A percentile compares a stretch with the other conserved stretches of the same genome.
phyloP scores from a whole-genome alignment of 92 coral and sea anemone species.

The Isaurus tuberculatus region DNA sequence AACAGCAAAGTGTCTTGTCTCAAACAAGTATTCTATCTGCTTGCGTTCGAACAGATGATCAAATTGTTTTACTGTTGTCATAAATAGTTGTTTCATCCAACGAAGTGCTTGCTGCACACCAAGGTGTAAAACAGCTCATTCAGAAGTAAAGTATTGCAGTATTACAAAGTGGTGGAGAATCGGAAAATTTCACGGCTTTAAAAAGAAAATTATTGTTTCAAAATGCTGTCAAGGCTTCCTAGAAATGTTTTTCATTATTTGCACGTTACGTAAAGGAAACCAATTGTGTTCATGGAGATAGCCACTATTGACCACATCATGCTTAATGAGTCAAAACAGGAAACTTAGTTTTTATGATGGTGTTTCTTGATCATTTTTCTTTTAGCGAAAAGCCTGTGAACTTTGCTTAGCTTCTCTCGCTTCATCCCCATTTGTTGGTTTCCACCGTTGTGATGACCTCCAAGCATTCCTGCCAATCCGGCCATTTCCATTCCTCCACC shows the following conservation, averaged over 20 bases:
- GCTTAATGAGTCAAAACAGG: neutral
- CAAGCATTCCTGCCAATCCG: conserved; percentile 28
- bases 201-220: neutral
- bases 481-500: conserved; percentile 35
- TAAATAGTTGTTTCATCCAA: too few relatives aligned
- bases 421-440: conserved; percentile 44
- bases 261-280: too few relatives aligned
- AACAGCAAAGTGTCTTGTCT: too few relatives aligned
- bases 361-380: conserved; percentile 68
- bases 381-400: conserved; percentile 61
- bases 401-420: conserved; percentile 71
- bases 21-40: too few relatives aligned
- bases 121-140: too few relatives aligned
- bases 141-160: neutral
- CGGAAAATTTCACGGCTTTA: neutral
- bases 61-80: too few relatives aligned
- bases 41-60: too few relatives aligned
- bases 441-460: conserved; percentile 15
- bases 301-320: neutral
- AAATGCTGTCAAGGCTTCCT: neutral
- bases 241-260: neutral
- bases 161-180: conserved; percentile 10
- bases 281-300: too few relatives aligned
- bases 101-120: neutral
- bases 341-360: conserved; percentile 54